Conservation (phyloP, 1,140 invertebrate genomes). For the Semibalanus balanoides region DNA sequence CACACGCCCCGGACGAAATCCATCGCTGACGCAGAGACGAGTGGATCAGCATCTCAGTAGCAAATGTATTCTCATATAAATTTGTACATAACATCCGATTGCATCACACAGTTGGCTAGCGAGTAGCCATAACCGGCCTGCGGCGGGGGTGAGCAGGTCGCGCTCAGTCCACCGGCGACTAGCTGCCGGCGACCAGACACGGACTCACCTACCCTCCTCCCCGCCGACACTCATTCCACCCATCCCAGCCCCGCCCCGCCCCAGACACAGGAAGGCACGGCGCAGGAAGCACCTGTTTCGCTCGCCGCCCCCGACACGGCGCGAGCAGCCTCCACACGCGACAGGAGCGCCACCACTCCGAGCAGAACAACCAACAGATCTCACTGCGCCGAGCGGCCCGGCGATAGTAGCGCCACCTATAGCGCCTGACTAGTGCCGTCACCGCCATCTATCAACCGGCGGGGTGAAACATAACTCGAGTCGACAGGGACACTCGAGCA, state of each 20-base stretch:
- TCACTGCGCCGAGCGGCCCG: neutral
- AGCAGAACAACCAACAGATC: neutral
- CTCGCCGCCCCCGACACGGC: neutral
- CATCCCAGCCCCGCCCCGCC: no score
- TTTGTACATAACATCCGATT: conserved; percentile 1
- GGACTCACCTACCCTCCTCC: no score
- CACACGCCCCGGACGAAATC: no score
- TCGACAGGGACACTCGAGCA: neutral
- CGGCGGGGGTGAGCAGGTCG: no score
- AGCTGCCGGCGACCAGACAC: neutral
- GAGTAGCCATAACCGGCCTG: neutral
- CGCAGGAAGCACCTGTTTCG: neutral
- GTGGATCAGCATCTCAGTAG: neutral
- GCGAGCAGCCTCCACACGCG: no score
- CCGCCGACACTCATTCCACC: neutral
- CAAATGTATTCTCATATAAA: neutral
- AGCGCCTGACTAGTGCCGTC: neutral
- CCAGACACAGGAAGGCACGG: neutral
- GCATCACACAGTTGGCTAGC: neutral
- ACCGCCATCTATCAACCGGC: neutral
- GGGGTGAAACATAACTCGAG: neutral
- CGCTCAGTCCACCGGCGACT: neutral
- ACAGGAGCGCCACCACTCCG: neutral
- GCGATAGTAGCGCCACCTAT: neutral
- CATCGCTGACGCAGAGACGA: no score